phyloP scores from a whole-genome alignment of 2,888 invertebrate species.

The Synergus japonicus region DNA sequence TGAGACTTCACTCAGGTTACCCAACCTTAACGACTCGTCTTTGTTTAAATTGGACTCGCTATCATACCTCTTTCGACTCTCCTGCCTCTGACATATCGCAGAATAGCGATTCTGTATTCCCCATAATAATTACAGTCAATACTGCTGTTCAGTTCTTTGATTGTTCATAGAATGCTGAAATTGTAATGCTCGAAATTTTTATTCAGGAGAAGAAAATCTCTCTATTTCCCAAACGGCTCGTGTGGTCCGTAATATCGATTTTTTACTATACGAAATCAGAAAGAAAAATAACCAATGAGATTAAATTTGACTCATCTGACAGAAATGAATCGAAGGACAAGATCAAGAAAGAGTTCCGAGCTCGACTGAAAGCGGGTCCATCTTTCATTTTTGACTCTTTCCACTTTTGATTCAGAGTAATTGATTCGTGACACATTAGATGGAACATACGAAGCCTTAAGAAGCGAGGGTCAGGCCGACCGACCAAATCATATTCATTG shows the following conservation, averaged over 20 bases:
- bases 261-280: background rate
- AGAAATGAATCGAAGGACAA: conserved; percentile 35
- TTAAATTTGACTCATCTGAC: conserved; percentile 8
- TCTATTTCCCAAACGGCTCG: background rate
- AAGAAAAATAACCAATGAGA: conserved; percentile 7
- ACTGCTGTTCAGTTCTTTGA: background rate
- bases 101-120: conserved; percentile 29
- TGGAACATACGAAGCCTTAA: conserved; percentile 48
- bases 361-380: conserved; percentile 4
- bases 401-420: conserved; percentile 57
- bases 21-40: conserved; percentile 58
- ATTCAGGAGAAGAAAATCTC: too few relatives aligned
- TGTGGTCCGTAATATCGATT: background rate
- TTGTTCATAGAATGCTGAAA: background rate
- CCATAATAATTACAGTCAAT: background rate
- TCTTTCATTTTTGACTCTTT: conserved; percentile 56
- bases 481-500: conserved; percentile 61
- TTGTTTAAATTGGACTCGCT: conserved; percentile 69
- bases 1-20: conserved; percentile 44
- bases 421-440: conserved; percentile 59
- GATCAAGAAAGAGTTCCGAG: background rate
- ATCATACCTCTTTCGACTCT: conserved; percentile 58
- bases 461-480: conserved; percentile 47
- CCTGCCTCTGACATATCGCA: conserved; percentile 50
- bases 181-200: too few relatives aligned